Conservation (phyloP, 2,113 vertebrate species). For the Pluvianellus socialis region DNA sequence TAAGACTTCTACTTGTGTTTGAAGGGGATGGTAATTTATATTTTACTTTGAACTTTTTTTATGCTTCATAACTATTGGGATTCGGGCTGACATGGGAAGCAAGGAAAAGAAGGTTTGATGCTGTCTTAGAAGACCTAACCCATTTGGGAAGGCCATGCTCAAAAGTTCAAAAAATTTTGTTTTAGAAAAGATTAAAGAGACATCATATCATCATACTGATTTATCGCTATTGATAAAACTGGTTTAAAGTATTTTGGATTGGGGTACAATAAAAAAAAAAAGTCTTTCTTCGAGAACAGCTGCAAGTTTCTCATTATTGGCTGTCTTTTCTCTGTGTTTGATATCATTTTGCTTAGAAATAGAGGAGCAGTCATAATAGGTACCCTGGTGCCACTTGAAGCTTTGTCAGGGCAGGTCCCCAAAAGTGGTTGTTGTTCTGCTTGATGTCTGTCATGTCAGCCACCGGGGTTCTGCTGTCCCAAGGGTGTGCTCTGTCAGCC, state of each 20-base stretch:
- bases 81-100: conserved; percentile 80
- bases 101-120: conserved; percentile 82
- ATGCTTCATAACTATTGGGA: conserved; percentile 82
- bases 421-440: conserved; percentile 40
- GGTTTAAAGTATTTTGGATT: conserved; percentile 75
- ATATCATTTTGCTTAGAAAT: conserved; percentile 66
- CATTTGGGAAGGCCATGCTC: conserved; percentile 77
- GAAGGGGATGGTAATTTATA: conserved; percentile 80
- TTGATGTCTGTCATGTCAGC: not conserved
- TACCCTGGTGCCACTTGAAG: conserved; percentile 54
- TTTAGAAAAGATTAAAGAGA: conserved; percentile 81
- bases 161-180: conserved; percentile 79
- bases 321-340: conserved; percentile 59
- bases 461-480: conserved; percentile 10
- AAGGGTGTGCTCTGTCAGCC: not conserved
- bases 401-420: conserved; percentile 60
- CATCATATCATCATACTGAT: conserved; percentile 74
- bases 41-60: conserved; percentile 81
- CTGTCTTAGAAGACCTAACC: conserved; percentile 82
- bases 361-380: conserved; percentile 52
- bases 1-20: conserved; percentile 81
- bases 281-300: conserved; percentile 68
- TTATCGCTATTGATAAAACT: conserved; percentile 76
- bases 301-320: conserved; percentile 70
- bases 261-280: conserved; percentile 68